Percentiles rank a stretch among this genome's conserved stretches.
Evolutionary conservation across 30 jellyfish, hydroid and myxozoan genomes (phyloP).

Genomic region (Rhopilema esculentum): DNA sequence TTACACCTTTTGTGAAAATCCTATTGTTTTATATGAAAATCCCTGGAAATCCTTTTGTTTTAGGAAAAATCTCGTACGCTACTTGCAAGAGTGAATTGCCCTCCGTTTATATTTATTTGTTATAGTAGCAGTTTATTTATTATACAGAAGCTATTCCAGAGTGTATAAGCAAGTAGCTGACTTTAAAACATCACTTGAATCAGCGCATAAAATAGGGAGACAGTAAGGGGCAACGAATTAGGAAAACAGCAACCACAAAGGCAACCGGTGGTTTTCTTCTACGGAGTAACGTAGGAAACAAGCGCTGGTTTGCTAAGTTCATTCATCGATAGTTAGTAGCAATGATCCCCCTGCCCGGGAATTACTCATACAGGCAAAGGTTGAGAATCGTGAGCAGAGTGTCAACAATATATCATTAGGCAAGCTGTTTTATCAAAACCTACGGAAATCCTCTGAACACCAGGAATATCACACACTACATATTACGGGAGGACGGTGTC

Average conservation of each 20-base stretch:
- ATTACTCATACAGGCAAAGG: background rate
- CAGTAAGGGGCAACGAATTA: background rate
- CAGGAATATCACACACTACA: background rate
- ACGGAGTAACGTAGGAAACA: background rate
- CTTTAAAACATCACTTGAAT: too few species aligned
- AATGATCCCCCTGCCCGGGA: conserved; percentile 41
- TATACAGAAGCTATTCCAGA: too few species aligned
- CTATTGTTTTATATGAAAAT: too few species aligned
- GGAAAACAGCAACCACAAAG: background rate
- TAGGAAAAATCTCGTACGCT: too few species aligned
- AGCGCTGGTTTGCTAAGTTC: background rate
- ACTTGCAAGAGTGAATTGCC: too few species aligned
- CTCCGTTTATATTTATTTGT: too few species aligned
- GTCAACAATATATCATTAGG: conserved; percentile 19
- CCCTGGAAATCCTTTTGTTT: too few species aligned
- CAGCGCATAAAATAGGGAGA: too few species aligned
- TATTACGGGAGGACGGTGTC: background rate
- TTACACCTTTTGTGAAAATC: too few species aligned
- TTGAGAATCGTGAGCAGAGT: background rate
- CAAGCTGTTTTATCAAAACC: conserved; percentile 10
- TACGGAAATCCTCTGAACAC: conserved; percentile 8
- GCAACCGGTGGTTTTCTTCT: background rate
- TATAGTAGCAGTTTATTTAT: too few species aligned
- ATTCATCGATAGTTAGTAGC: background rate
- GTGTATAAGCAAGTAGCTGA: too few species aligned